These are phyloP conservation scores for Tachycineta bicolor DNA, from an alignment of 2,113 vertebrate species.

Conservation along the genomic window DNA sequence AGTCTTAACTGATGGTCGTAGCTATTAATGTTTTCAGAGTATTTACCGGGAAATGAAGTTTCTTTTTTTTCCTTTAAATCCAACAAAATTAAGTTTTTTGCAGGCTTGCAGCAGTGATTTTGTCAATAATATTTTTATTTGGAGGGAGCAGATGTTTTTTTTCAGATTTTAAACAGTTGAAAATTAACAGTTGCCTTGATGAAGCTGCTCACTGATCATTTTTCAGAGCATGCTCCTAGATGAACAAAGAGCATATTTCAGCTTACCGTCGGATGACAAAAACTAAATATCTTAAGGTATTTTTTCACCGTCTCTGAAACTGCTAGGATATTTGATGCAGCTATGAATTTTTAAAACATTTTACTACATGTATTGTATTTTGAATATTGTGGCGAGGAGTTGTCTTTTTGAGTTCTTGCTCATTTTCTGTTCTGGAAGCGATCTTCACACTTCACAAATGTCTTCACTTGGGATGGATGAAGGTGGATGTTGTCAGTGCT, in stretches of 20 bases:
- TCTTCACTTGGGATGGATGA: conserved; percentile 80
- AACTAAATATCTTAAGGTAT: not conserved
- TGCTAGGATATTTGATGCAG: not conserved
- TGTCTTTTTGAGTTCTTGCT: not conserved
- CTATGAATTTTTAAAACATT: not conserved
- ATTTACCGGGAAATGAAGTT: not conserved
- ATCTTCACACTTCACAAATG: conserved; percentile 84
- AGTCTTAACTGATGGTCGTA: not conserved
- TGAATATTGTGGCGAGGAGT: not conserved
- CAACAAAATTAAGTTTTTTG: not conserved
- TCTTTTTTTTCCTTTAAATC: not conserved
- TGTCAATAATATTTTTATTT: not conserved
- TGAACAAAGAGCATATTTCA: not conserved
- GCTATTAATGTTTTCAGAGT: not conserved
- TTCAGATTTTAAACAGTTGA: not conserved
- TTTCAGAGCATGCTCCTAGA: not conserved
- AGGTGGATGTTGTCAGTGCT: conserved; percentile 74
- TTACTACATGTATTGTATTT: not conserved
- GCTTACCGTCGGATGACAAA: not conserved
- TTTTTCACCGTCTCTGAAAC: not conserved
- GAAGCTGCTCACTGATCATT: not conserved
- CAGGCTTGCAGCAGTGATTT: not conserved
- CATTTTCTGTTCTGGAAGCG: conserved; percentile 43
- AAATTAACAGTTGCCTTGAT: not conserved
- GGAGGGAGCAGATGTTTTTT: not conserved